These are phyloP conservation scores for Ammodramus savannarum DNA, from an alignment of 2,113 vertebrate species.

Conservation along the genomic window DNA sequence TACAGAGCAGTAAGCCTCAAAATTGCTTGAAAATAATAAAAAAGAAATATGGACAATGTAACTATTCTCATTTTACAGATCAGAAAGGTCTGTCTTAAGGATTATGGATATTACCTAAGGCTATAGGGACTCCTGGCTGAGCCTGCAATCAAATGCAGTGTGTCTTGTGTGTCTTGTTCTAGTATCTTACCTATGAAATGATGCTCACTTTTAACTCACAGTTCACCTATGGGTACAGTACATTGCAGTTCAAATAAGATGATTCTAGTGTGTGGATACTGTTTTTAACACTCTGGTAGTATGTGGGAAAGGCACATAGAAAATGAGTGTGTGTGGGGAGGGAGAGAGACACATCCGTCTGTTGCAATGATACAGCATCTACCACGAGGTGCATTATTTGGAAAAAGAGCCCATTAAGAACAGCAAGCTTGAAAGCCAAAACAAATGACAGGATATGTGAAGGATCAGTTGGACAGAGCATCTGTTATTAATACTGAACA, in stretches of 20 bases:
- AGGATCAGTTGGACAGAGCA: slow-evolving; percentile 4
- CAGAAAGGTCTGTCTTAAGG: neutral
- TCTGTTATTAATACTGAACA: slow-evolving; percentile 40
- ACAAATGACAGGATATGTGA: slow-evolving; percentile 42
- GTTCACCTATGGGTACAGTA: neutral
- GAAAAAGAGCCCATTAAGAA: slow-evolving; percentile 21
- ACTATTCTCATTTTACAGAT: neutral
- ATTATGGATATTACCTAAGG: neutral
- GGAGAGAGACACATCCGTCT: neutral
- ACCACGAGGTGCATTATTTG: neutral
- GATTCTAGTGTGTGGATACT: neutral
- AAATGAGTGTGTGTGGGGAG: neutral
- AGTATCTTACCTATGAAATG: neutral
- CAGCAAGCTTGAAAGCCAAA: slow-evolving; percentile 24
- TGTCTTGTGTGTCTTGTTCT: neutral
- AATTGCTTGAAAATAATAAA: neutral
- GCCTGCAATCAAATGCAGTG: neutral
- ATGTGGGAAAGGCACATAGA: neutral
- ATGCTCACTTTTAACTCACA: neutral
- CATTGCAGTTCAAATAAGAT: neutral
- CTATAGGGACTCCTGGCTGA: neutral
- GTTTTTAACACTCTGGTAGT: neutral
- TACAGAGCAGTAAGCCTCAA: neutral
- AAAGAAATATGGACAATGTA: neutral
- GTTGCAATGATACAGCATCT: neutral